These are phyloP conservation scores for Aplochiton taeniatus DNA, from an alignment of 2,797 vertebrate species.

Conservation along the genomic window DNA sequence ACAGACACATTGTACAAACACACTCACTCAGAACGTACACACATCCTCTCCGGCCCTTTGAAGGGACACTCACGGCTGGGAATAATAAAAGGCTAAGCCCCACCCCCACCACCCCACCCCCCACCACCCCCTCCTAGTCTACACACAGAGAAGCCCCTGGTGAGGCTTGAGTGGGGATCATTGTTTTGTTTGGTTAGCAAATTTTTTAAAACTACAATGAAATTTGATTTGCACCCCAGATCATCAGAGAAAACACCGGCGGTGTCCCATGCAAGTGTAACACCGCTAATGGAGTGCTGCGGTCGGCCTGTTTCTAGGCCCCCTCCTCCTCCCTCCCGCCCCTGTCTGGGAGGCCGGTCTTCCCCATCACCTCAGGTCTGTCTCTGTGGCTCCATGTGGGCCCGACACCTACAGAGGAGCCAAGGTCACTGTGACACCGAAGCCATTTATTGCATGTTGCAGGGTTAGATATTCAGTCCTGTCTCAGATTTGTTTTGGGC, in stretches of 20 bases:
- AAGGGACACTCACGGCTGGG: constrained; percentile 58
- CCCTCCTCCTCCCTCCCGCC: constrained; percentile 60
- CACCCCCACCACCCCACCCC: constrained; percentile 27
- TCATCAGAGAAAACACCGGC: constrained; percentile 72
- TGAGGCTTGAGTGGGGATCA: constrained; percentile 53
- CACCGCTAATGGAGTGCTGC: constrained; percentile 71
- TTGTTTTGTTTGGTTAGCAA: constrained; percentile 83
- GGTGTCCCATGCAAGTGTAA: constrained; percentile 61
- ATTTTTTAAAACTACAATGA: constrained; percentile 88
- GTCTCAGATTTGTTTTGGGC: background rate
- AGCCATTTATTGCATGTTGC: background rate
- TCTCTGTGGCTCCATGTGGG: background rate
- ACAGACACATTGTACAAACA: background rate
- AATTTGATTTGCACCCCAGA: constrained; percentile 88
- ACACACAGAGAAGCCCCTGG: constrained; percentile 50
- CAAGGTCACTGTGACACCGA: background rate
- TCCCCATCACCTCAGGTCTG: constrained; percentile 52
- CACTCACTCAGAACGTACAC: constrained; percentile 36
- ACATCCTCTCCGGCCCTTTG: constrained; percentile 41
- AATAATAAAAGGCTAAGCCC: constrained; percentile 68
- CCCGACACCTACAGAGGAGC: background rate
- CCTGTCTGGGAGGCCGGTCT: constrained; percentile 69
- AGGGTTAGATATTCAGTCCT: background rate
- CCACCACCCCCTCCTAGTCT: background rate
- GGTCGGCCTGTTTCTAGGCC: constrained; percentile 79